Evolutionary conservation across 2,888 invertebrate genomes (phyloP).

Genomic region (Camptogramma bilineatum): DNA sequence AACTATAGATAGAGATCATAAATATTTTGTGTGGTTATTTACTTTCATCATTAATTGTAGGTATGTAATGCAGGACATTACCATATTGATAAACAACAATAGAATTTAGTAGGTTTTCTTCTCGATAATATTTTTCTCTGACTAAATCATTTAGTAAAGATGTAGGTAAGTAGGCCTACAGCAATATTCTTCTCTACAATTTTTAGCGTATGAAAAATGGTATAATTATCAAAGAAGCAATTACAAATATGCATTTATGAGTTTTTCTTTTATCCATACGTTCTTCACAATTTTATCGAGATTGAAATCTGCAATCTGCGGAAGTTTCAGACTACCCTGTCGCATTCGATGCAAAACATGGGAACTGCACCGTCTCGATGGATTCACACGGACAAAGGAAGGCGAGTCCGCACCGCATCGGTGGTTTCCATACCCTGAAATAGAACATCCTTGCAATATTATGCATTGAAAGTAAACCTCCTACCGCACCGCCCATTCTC

Average conservation of each 20-base stretch:
- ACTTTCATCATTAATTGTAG: too few relatives aligned
- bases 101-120: too few relatives aligned
- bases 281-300: conserved; percentile 37
- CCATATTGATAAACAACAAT: too few relatives aligned
- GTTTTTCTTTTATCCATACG: conserved; percentile 20
- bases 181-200: too few relatives aligned
- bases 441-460: conserved; percentile 48
- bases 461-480: conserved; percentile 45
- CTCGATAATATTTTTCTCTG: too few relatives aligned
- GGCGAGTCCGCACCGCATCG: conserved; percentile 77
- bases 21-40: too few relatives aligned
- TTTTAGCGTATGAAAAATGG: too few relatives aligned
- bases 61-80: too few relatives aligned
- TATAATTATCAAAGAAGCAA: too few relatives aligned
- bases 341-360: conserved; percentile 72
- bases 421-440: conserved; percentile 62
- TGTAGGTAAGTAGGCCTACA: too few relatives aligned
- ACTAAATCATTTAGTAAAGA: too few relatives aligned
- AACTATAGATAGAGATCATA: background rate
- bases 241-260: background rate
- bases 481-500: conserved; percentile 50
- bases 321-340: conserved; percentile 42
- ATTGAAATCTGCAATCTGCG: conserved; percentile 40
- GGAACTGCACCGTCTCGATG: conserved; percentile 75
- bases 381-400: conserved; percentile 79